Base-by-base conservation (phyloP, 2,797 vertebrate genomes). In the Pterois miles region DNA sequence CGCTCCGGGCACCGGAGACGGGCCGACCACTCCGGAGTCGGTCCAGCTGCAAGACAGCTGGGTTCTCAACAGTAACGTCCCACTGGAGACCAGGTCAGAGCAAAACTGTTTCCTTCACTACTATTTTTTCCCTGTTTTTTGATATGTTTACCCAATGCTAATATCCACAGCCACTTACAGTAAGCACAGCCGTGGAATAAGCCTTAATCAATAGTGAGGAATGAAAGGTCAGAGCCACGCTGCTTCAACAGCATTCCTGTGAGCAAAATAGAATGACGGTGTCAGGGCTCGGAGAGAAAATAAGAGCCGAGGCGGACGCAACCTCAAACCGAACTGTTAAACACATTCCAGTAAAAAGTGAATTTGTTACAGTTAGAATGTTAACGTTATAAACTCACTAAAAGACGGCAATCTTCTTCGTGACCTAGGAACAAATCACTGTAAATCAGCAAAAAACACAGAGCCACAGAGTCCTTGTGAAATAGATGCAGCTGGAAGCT, bases 41-140 rank as follows among this genome's bases (percentile, higher is more conserved):
- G 98, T 99, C 59, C 97, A 98, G 84, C 96, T 98, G 62, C 97
- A 98, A 74, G 98, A 98, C 95, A 98, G 96, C 95, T 98, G 97
- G 97, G 97, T 98, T 57, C 91, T 98, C 81, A 98, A 98, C 93
- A 98, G 97, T 89, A 98, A 98, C 87, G 98, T 98, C 48, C 97
- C 97, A 0, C 90, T 98, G 94, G 97, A 98, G 90, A 98, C 97
- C 93, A 98, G 97, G 97, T 98, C 90, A 50, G 82, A 78, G 31
- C 11, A 64, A 52, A 76, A 16, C 23, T 43, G 18, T 82, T 71
- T 29, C 22, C 48, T 29, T 38, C 22, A 23, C 8, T 64, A 8
- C 40, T 8, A 14, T 31, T 43, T 56, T 31, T 22, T 69, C 36
- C 29, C 4, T 59, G 11, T 64, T 43, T 31, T 73, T 71, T 66